Percentiles rank a stretch among this genome's conserved stretches.
These are phyloP conservation scores for Molossus molossus DNA, from an alignment of 2,797 vertebrate species.

Conservation along the genomic window DNA sequence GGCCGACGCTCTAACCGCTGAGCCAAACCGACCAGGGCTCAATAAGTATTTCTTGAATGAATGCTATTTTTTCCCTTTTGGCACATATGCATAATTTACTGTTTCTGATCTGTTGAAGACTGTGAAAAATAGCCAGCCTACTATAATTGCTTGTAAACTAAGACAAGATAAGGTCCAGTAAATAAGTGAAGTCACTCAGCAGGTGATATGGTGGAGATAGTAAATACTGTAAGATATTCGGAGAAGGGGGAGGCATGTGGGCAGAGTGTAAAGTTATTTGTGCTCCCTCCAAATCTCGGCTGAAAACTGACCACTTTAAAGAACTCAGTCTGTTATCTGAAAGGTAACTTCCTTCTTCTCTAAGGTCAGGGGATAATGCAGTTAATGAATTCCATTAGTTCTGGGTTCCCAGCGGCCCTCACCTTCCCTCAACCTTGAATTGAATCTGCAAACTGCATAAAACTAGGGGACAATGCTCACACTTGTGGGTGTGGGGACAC, in stretches of 20 bases:
- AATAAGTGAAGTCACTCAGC: not conserved
- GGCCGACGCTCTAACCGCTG: no score
- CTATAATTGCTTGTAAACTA: not conserved
- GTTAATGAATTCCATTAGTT: not conserved
- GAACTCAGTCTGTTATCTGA: not conserved
- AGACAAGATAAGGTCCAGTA: not conserved
- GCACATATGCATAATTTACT: not conserved
- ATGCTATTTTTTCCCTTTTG: not conserved
- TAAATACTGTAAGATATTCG: not conserved
- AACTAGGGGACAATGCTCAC: not conserved
- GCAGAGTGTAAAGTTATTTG: not conserved
- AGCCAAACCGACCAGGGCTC: not conserved
- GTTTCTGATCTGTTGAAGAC: not conserved
- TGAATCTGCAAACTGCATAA: not conserved
- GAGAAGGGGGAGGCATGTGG: not conserved
- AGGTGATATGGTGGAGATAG: not conserved
- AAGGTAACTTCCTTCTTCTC: not conserved
- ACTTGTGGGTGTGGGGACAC: fast-evolving
- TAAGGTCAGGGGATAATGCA: not conserved
- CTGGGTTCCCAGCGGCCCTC: not conserved
- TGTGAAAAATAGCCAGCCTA: not conserved
- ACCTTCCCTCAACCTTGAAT: not conserved
- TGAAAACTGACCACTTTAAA: not conserved
- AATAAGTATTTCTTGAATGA: not conserved
- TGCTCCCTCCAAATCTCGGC: not conserved